Base-by-base conservation (phyloP, 2,113 vertebrate species). In the Gobio gobio region DNA sequence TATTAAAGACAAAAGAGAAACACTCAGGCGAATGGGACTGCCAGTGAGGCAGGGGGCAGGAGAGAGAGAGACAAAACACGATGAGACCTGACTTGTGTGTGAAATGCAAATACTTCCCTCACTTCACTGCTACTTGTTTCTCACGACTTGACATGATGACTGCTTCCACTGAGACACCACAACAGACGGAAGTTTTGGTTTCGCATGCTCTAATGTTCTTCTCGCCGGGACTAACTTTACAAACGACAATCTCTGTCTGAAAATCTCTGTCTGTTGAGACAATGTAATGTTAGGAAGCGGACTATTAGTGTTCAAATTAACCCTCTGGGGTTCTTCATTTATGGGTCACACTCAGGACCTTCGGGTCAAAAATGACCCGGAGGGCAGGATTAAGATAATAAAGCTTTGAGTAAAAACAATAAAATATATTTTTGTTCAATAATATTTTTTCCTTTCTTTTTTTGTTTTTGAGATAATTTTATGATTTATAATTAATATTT, bases 1-100 rank as follows among this genome's bases (percentile, higher is more conserved):
- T 56, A 78, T 80, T 54, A 79, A 86, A 86, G 81, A 61, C 20
- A 47, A 78, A 68, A 72, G 51, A 58, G 18, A 58, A 16, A 70
- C 10, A 18, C 16, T 47, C 33, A 66, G 43, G 72, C 18, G 47
- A 49, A 63, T 36, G 43, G 68, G 58, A 74, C 26, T 70, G 74
- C 49, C 40, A 59, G 36, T 56, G 43, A 78, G 49, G 76, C 75
- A 77, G 61, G 64, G 47, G 49, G 63, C 54, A 59, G 7, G 36
- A 47, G 18, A 85, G 33, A 85, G 33, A 54, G n/a, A 26, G 43
- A 63, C 24, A 14, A 45, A 12, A 63, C 29, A 77, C 3, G 0
- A 26, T 70, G 49, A 40, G 47, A 72, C 14, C 83, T 85, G 83
- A 72, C 22, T 79, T 10, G 47, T 61, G 47, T 56, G 36, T 40